Percentiles rank a stretch among this genome's conserved stretches.
Evolutionary conservation across 2,888 invertebrate genomes (phyloP).

Genomic region (Lepas anatifera): DNA sequence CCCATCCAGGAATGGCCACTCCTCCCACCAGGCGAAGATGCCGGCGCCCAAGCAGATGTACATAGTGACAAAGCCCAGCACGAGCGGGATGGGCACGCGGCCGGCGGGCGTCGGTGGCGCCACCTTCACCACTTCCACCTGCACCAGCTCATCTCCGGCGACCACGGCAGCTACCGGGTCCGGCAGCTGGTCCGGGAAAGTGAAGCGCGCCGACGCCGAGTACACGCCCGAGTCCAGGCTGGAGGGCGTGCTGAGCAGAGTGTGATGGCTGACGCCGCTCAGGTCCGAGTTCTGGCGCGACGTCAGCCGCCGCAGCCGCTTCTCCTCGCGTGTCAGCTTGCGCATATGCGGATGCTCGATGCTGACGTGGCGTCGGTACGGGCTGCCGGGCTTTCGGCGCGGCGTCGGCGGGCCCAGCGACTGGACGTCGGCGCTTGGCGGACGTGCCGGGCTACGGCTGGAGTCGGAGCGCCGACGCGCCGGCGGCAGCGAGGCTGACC

Average conservation of each 20-base stretch:
- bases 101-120: slow-evolving; percentile 14
- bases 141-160: background rate
- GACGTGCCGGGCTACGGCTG: background rate
- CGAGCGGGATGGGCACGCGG: slow-evolving; percentile 48
- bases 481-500: background rate
- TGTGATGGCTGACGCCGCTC: background rate
- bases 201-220: background rate
- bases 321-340: background rate
- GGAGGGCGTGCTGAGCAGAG: background rate
- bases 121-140: slow-evolving; percentile 1
- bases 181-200: background rate
- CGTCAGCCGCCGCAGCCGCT: background rate
- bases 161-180: background rate
- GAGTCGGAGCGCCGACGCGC: background rate
- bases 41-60: slow-evolving; percentile 65
- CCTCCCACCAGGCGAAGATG: slow-evolving; percentile 64
- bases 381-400: background rate
- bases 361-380: background rate
- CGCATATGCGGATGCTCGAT: slow-evolving; percentile 15
- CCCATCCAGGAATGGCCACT: slow-evolving; percentile 66
- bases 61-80: slow-evolving; percentile 52
- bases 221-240: slow-evolving; percentile 8
- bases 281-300: background rate
- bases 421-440: background rate
- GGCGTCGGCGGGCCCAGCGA: slow-evolving; percentile 14